Percentiles rank a stretch among this genome's conserved stretches.
These are phyloP conservation scores for Diacarnus erythraeanus DNA, from an alignment of 37 sponge, comb jelly and placozoan genomes.

Conservation along the genomic window DNA sequence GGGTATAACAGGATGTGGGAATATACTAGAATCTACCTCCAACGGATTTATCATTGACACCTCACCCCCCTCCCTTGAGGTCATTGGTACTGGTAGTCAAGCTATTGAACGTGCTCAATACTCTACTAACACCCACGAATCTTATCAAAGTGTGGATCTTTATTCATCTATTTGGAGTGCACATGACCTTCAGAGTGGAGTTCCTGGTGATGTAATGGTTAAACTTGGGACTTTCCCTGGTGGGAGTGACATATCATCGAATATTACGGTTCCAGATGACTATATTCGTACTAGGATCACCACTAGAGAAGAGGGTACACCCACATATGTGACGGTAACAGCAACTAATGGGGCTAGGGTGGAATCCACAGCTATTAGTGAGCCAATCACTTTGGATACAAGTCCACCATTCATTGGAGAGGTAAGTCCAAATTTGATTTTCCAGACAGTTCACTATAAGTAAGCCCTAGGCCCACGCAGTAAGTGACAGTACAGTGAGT, in stretches of 20 bases:
- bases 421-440: too few species aligned
- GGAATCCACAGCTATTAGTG: slow-evolving; percentile 19
- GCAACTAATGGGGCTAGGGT: slow-evolving; percentile 58
- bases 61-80: slow-evolving; percentile 56
- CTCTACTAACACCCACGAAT: not conserved
- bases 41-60: slow-evolving; percentile 80
- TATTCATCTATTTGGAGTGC: slow-evolving; percentile 51
- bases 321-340: slow-evolving; percentile 65
- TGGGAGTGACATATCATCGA: slow-evolving; percentile 51
- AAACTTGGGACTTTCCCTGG: slow-evolving; percentile 73
- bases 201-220: slow-evolving; percentile 7
- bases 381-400: slow-evolving; percentile 65
- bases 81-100: slow-evolving; percentile 40
- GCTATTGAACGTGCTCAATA: slow-evolving; percentile 47
- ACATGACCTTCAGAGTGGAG: slow-evolving; percentile 39
- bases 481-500: too few species aligned
- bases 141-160: slow-evolving; percentile 31
- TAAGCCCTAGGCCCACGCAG: too few species aligned
- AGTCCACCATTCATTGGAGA: slow-evolving; percentile 61
- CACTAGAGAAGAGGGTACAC: slow-evolving; percentile 40
- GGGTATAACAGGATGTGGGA: slow-evolving; percentile 65
- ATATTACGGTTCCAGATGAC: not conserved
- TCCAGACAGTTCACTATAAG: too few species aligned
- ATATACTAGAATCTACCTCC: slow-evolving; percentile 59
- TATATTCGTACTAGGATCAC: slow-evolving; percentile 18